Evolutionary conservation across 2,888 invertebrate species (phyloP).

Genomic region (Mimas tiliae): DNA sequence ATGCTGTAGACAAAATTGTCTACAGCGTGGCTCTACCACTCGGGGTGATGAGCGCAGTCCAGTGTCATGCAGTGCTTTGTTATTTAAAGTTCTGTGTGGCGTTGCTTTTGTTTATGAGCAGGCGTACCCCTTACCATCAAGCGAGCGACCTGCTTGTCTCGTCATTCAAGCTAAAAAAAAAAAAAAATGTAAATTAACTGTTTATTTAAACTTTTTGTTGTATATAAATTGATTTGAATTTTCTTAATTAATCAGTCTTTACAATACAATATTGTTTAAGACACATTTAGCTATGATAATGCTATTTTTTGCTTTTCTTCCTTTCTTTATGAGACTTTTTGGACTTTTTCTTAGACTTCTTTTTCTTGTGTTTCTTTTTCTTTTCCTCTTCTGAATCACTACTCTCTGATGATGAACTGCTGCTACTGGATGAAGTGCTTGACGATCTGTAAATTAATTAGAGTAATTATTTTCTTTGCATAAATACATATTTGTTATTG

Average conservation of each 20-base stretch:
- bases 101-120: too few relatives aligned
- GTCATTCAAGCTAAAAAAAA: too few relatives aligned
- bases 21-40: too few relatives aligned
- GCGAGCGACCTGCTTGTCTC: too few relatives aligned
- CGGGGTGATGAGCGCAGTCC: too few relatives aligned
- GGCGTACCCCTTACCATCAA: too few relatives aligned
- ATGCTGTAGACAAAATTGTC: too few relatives aligned
- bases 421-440: slow-evolving; percentile 59
- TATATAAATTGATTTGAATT: neutral
- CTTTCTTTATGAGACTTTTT: slow-evolving; percentile 53
- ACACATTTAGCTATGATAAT: slow-evolving; percentile 6
- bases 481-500: too few relatives aligned
- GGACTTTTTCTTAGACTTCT: slow-evolving; percentile 62
- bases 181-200: neutral
- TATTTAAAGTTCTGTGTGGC: too few relatives aligned
- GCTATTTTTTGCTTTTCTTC: slow-evolving; percentile 59
- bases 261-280: slow-evolving; percentile 11
- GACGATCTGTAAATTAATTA: slow-evolving; percentile 55
- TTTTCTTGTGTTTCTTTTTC: slow-evolving; percentile 57
- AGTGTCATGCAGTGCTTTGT: too few relatives aligned
- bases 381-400: slow-evolving; percentile 59
- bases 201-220: neutral
- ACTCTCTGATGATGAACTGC: slow-evolving; percentile 55
- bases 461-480: neutral
- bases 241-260: slow-evolving; percentile 9